These are phyloP conservation scores for Liasis olivaceus DNA, from an alignment of 2,797 vertebrate species.

Conservation along the genomic window DNA sequence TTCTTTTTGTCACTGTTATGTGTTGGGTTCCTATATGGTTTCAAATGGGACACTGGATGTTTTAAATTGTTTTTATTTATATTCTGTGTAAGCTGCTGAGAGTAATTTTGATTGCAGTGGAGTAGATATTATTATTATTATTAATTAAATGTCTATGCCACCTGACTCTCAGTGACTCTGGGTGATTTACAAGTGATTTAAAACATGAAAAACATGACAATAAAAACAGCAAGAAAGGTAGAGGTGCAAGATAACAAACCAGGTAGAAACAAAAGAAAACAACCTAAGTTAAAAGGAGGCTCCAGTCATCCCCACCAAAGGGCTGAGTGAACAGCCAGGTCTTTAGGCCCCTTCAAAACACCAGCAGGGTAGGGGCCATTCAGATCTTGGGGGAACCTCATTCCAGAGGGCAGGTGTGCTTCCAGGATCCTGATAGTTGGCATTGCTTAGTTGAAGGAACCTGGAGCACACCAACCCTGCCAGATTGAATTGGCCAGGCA, in stretches of 20 bases:
- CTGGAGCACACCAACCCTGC: neutral
- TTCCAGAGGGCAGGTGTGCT: neutral
- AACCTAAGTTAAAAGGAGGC: neutral
- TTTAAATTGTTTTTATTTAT: neutral
- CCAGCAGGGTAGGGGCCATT: neutral
- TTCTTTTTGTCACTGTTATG: neutral
- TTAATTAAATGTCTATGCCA: neutral
- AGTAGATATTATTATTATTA: neutral
- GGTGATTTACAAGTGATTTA: neutral
- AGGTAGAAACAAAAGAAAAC: neutral
- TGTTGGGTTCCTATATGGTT: neutral
- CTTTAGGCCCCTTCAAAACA: neutral
- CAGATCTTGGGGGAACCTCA: neutral
- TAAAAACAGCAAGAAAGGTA: neutral
- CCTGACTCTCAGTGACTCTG: neutral
- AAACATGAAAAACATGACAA: neutral
- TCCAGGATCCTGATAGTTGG: neutral
- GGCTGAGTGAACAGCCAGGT: neutral
- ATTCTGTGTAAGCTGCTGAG: neutral
- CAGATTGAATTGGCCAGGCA: neutral
- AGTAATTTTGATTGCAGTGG: neutral
- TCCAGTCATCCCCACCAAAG: neutral
- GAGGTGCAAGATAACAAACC: neutral
- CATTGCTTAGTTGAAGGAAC: neutral
- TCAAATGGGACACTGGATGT: neutral